A percentile compares a stretch with the other conserved stretches of the same genome.
These are phyloP conservation scores for Marmota flaviventris DNA, from an alignment of 2,113 vertebrate genomes.

Conservation along the genomic window DNA sequence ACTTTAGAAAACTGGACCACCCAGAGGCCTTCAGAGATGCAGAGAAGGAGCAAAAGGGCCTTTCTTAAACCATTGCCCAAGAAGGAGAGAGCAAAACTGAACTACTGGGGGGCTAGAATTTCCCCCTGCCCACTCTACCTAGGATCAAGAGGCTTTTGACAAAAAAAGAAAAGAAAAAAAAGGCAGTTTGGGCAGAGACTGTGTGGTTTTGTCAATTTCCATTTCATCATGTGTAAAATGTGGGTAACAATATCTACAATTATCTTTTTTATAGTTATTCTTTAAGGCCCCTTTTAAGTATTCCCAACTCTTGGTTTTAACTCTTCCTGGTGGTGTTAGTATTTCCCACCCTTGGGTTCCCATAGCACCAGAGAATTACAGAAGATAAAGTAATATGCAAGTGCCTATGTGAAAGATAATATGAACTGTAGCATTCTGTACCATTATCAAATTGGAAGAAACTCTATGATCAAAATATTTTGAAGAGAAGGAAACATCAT, in stretches of 20 bases:
- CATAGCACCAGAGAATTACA: not conserved
- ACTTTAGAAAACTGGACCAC: not conserved
- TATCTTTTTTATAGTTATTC: not conserved
- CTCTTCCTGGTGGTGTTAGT: not conserved
- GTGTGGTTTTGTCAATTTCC: not conserved
- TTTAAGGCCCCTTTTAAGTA: not conserved
- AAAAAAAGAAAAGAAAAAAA: not conserved
- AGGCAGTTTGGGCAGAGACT: not conserved
- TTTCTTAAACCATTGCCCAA: not conserved
- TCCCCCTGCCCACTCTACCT: not conserved
- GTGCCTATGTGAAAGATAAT: not conserved
- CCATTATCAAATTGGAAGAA: slow-evolving; percentile 16
- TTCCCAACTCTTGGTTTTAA: not conserved
- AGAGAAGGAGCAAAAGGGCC: not conserved
- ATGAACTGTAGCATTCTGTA: not conserved
- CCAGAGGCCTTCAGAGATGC: not conserved
- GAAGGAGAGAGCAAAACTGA: not conserved
- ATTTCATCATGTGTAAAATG: not conserved
- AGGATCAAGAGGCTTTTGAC: not conserved
- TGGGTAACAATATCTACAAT: not conserved
- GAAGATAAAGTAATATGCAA: slow-evolving; percentile 29
- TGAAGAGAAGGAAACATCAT: slow-evolving; percentile 17
- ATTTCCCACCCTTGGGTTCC: not conserved
- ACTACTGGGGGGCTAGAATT: not conserved
- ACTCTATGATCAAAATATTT: slow-evolving; percentile 15